Percentiles rank a stretch among this genome's conserved stretches.
Evolutionary conservation across 1,140 invertebrate genomes (phyloP).

Genomic region (Pseudoatta argentina): DNA sequence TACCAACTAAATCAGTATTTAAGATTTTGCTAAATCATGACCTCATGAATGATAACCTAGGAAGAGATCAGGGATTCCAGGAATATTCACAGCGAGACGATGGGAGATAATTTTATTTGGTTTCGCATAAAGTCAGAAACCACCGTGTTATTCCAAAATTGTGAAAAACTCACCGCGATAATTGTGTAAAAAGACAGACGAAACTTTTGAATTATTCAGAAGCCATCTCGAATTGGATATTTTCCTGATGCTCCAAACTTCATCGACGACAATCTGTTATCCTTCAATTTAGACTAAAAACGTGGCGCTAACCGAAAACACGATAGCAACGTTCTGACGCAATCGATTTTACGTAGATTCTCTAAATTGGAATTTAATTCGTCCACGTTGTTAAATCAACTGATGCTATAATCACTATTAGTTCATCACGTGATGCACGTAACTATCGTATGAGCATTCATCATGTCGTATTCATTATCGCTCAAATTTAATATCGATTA

Average conservation of each 20-base stretch:
- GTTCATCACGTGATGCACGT: not conserved
- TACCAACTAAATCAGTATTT: not conserved
- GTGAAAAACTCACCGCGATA: slow-evolving; percentile 5
- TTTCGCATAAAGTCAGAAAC: not conserved
- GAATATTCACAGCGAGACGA: not conserved
- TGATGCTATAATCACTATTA: slow-evolving; percentile 20
- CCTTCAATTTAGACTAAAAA: slow-evolving; percentile 42
- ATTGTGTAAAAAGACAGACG: slow-evolving; percentile 33
- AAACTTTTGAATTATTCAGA: slow-evolving; percentile 43
- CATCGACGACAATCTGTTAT: slow-evolving; percentile 50
- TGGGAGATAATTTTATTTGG: slow-evolving; percentile 22
- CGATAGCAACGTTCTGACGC: slow-evolving; percentile 34
- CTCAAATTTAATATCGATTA: slow-evolving; percentile 11
- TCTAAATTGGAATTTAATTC: slow-evolving; percentile 32
- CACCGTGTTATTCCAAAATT: slow-evolving; percentile 19
- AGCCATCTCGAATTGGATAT: slow-evolving; percentile 22
- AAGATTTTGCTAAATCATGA: slow-evolving; percentile 3
- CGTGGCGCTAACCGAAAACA: slow-evolving; percentile 34
- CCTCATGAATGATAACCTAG: no score
- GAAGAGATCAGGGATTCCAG: not conserved
- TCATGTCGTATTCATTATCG: not conserved
- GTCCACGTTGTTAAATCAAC: slow-evolving; percentile 15
- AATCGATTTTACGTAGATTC: slow-evolving; percentile 26
- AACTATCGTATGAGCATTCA: slow-evolving; percentile 5
- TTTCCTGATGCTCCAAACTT: slow-evolving; percentile 17